Base-by-base conservation (phyloP, 2,888 invertebrate species). In the Diaprepes abbreviatus region DNA sequence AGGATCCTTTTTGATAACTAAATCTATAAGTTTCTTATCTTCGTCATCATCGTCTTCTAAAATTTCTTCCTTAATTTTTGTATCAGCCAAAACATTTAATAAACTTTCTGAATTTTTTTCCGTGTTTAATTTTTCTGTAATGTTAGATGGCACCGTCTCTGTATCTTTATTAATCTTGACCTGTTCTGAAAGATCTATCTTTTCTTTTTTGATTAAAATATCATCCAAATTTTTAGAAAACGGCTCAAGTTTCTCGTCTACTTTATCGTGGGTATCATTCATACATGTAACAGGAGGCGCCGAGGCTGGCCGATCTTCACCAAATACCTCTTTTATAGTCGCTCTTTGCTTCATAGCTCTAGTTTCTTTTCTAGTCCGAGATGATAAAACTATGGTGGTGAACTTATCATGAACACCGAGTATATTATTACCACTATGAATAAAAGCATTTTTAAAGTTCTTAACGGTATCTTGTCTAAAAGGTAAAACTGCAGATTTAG, bases 291-390 rank as follows among this genome's bases (percentile, higher is more conserved):
- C 87, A 0, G 94, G 93, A 0, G 94, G 93, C 0, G 94, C 93
- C 0, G 93, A 93, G 0, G 93, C 93, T 0, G 94, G 93, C 40
- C 93, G 86, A 78, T 94, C 93, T 70, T 88, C 88, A 0, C 93
- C 93, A 81, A 94, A 94, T 1, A 94, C 93, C 84, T 94, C 93
- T 75, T 92, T 90, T 43, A 93, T 93, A 2, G 92, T 92, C 40
- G 92, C 92, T 77, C 91, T 87, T 79, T 91, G 91, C 81, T 93
- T 92, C 74, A 89, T 82, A 14, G 91, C 87, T 77, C 92, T 87
- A 50, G 91, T 92, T 80, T 93, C 92, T 31, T 91, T 92, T 77
- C 93, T 87, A 14, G 93, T 93, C 77, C 93, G 87, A 48, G 92
- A 89, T 79, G 92, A 90, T 68, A 93, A 79, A 54, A 93, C 89